Evolutionary conservation across 2,888 invertebrate species (phyloP).

Genomic region (Drosophila multiciliata): DNA sequence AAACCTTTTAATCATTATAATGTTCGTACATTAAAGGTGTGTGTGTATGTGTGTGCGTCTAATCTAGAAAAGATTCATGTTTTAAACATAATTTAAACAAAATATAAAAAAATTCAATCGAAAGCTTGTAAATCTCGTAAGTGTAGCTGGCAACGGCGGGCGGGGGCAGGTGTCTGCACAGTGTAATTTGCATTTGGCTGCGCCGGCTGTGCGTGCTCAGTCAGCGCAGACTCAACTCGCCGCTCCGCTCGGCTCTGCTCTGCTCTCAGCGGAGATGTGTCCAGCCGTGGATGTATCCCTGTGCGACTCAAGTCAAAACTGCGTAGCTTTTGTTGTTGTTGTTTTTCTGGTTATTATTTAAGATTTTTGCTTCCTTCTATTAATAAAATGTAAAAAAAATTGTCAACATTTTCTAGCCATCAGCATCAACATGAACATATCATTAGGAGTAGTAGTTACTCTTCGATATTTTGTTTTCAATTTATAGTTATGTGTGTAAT

Average conservation of each 20-base stretch:
- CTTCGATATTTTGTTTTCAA: neutral
- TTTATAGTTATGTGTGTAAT: neutral
- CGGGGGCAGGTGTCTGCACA: constrained; percentile 12
- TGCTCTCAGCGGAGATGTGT: constrained; percentile 46
- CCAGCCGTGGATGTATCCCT: constrained; percentile 70
- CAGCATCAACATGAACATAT: neutral
- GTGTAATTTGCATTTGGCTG: constrained; percentile 61
- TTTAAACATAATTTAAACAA: neutral
- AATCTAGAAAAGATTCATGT: neutral
- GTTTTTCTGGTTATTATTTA: constrained; percentile 24
- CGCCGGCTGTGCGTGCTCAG: constrained; percentile 45
- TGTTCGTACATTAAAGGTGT: constrained; percentile 33
- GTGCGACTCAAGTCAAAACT: constrained; percentile 40
- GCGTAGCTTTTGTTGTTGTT: constrained; percentile 22
- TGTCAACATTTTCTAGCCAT: neutral
- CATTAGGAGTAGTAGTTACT: neutral
- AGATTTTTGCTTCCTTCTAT: constrained; percentile 2
- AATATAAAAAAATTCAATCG: neutral
- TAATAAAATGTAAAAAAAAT: neutral
- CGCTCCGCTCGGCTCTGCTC: neutral
- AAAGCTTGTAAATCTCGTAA: constrained; percentile 23
- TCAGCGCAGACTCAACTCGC: constrained; percentile 46
- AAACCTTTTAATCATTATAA: constrained; percentile 14
- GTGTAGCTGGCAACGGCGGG: neutral
- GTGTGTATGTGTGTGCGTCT: constrained; percentile 12